Conservation (phyloP, 2,113 vertebrate species). For the Sebastes schlegelii region DNA sequence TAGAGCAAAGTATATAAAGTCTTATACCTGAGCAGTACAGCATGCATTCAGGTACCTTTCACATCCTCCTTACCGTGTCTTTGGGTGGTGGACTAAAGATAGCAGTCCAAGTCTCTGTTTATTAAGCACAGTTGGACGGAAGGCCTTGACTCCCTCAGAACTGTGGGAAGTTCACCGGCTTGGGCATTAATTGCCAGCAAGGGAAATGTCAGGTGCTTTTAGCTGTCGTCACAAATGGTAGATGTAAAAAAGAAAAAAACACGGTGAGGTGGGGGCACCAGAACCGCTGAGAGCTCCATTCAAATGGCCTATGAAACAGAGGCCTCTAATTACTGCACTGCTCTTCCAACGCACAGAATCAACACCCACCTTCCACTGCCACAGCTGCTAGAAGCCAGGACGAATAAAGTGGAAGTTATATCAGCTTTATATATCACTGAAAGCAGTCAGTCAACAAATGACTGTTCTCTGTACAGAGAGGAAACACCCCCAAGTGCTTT, state of each 20-base stretch:
- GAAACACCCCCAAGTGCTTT: neutral
- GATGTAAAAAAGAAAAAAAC: slow-evolving; percentile 27
- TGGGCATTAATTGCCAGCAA: slow-evolving; percentile 42
- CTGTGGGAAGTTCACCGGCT: slow-evolving; percentile 7
- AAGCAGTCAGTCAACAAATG: slow-evolving; percentile 30
- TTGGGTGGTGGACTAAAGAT: slow-evolving; percentile 34
- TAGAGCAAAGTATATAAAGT: neutral
- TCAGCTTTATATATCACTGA: slow-evolving; percentile 25
- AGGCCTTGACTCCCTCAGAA: neutral
- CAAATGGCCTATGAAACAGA: slow-evolving; percentile 57
- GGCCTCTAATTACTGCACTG: slow-evolving; percentile 53
- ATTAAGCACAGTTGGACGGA: slow-evolving; percentile 20
- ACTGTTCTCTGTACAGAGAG: neutral
- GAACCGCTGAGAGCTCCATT: slow-evolving; percentile 42
- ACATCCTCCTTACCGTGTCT: neutral
- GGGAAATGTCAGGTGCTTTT: slow-evolving; percentile 69
- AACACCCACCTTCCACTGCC: slow-evolving; percentile 50
- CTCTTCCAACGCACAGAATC: slow-evolving; percentile 8
- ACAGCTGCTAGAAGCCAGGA: slow-evolving; percentile 4
- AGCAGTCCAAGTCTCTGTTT: slow-evolving; percentile 11
- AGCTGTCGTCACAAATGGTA: slow-evolving; percentile 48
- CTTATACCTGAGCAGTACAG: neutral
- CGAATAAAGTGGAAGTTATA: slow-evolving; percentile 18
- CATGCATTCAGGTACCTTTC: neutral
- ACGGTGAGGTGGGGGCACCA: neutral